Conservation (phyloP, 2,797 vertebrate species). For the Gymnopithys bicolor region DNA sequence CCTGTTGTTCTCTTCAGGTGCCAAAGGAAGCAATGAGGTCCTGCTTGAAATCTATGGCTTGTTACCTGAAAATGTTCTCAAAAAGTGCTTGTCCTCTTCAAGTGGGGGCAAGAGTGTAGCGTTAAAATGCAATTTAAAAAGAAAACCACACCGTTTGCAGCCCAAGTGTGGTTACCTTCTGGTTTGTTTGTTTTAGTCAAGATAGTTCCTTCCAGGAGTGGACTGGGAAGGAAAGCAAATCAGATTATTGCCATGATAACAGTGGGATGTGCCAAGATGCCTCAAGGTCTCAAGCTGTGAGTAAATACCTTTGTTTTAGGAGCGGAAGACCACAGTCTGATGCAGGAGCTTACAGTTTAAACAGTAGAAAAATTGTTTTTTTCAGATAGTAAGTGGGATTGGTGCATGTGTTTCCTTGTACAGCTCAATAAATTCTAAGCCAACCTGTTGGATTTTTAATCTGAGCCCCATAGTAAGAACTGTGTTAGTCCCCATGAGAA, state of each 20-base stretch:
- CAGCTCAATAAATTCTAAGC: background rate
- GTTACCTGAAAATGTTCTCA: background rate
- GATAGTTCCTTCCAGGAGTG: constrained; percentile 56
- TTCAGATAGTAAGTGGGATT: background rate
- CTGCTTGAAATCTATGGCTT: background rate
- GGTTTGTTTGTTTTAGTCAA: background rate
- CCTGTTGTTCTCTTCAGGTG: background rate
- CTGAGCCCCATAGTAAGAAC: background rate
- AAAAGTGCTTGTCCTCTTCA: background rate
- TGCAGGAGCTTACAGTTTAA: background rate
- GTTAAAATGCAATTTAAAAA: background rate
- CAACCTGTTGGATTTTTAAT: background rate
- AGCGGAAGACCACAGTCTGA: background rate
- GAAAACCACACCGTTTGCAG: background rate
- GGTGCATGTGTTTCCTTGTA: background rate
- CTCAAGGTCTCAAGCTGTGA: constrained; percentile 61
- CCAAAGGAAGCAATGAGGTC: background rate
- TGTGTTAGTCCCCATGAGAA: background rate
- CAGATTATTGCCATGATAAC: constrained; percentile 55
- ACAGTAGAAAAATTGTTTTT: background rate
- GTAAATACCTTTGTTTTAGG: constrained; percentile 47
- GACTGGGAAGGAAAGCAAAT: constrained; percentile 58
- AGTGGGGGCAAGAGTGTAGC: background rate
- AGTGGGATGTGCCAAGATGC: constrained; percentile 51
- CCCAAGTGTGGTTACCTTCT: background rate